Base-by-base conservation (phyloP, 2,113 vertebrate species). In the Centropus unirufus region DNA sequence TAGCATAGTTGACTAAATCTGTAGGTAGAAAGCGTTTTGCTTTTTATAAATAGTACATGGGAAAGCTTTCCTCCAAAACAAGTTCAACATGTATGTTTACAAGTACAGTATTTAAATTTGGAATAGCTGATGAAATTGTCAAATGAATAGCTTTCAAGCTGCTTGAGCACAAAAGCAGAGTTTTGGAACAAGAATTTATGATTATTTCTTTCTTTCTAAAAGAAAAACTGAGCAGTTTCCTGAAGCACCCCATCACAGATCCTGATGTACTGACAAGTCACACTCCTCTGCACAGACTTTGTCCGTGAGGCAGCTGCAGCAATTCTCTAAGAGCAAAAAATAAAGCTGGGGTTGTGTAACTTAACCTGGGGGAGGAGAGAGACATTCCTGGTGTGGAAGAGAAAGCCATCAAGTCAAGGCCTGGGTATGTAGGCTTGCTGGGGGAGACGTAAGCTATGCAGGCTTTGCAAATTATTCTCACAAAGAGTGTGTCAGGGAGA, bases 231-330 rank as follows among this genome's bases (percentile, higher is more conserved):
- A 90, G 55, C 91, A 58, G 42, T 74, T 88, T 90, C 59, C 51
- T 93, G 85, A 86, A 93, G 92, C 11, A 0, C 85, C 47, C 51
- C 67, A 74, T 82, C 51, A 74, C 32, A 66, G 88, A 93, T 88
- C 85, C 95, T 95, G 85, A 92, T 94, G 86, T 90, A 94, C 90
- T 96, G 92, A 92, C 90, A 96, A 93, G 85, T 93, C 49, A 40
- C 47, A 85, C 88, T 93, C 88, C 88, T 93, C 87, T 93, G 92
- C 75, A 64, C 51, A 88, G 85, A 90, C 85, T 94, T 96, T 92
- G 90, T 92, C 93, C 39, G 0, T 44, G 68, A 93, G 68, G 94
- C 92, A 97, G 90, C 95, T 96, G 94, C 74, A 2, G 89, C 76
- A 90, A 16, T 93, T 95, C 86, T 93, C 55, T 16, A 36, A 34